These are phyloP conservation scores for Plestiodon gilberti DNA, from an alignment of 2,113 vertebrate genomes.

Conservation along the genomic window DNA sequence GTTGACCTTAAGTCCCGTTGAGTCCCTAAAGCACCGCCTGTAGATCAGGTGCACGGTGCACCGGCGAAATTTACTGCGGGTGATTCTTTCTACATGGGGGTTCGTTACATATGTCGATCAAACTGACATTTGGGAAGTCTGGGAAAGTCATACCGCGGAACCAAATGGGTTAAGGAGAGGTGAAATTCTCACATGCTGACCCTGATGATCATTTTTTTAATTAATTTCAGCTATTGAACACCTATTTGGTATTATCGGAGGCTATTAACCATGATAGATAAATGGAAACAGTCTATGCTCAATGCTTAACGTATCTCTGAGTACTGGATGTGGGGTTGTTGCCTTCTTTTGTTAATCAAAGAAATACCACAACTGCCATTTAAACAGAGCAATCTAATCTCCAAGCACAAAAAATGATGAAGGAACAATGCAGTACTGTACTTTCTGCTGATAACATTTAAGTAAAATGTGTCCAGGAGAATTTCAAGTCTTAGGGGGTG, in stretches of 20 bases:
- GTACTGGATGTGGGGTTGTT: not conserved
- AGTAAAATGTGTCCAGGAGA: slow-evolving; percentile 39
- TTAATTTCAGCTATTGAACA: not conserved
- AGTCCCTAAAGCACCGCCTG: too few species aligned
- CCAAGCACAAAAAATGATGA: slow-evolving; percentile 35
- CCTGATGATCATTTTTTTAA: not conserved
- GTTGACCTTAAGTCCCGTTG: too few species aligned
- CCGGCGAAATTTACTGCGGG: too few species aligned
- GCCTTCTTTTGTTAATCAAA: not conserved
- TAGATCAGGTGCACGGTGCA: too few species aligned
- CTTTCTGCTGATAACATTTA: slow-evolving; percentile 25
- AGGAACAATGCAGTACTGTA: slow-evolving; percentile 13
- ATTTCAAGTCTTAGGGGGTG: slow-evolving; percentile 7
- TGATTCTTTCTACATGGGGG: too few species aligned
- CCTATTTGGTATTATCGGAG: not conserved
- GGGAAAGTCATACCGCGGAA: too few species aligned
- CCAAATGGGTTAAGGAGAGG: not conserved
- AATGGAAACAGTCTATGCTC: not conserved
- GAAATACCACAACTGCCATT: not conserved
- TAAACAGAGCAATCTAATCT: slow-evolving; percentile 18
- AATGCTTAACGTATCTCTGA: not conserved
- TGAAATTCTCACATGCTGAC: not conserved
- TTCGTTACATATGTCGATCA: too few species aligned
- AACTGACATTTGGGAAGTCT: too few species aligned
- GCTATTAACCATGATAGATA: not conserved